phyloP scores from a whole-genome alignment of 2,888 invertebrate species.

The Orthosia gothica region DNA sequence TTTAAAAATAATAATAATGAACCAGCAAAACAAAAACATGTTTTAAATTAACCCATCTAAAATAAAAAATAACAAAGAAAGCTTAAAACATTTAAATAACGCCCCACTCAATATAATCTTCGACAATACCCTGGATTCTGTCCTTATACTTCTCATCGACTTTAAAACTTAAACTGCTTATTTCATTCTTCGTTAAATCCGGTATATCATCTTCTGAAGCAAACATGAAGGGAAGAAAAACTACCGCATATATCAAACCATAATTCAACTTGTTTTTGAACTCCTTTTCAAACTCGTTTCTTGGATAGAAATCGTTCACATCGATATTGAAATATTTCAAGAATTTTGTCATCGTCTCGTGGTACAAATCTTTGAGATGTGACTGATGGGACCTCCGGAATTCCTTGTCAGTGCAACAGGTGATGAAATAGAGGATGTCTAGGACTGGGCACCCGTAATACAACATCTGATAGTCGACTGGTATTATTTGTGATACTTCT shows the following conservation, averaged over 20 bases:
- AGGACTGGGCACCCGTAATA: constrained; percentile 74
- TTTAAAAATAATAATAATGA: too few species aligned
- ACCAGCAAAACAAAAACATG: not conserved
- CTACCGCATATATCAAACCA: constrained; percentile 70
- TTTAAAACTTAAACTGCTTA: constrained; percentile 51
- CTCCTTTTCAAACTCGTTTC: constrained; percentile 71
- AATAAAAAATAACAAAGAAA: not conserved
- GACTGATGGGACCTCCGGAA: constrained; percentile 74
- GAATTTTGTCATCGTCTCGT: constrained; percentile 69
- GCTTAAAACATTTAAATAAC: constrained; percentile 18
- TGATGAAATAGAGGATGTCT: constrained; percentile 78
- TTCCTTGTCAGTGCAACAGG: constrained; percentile 71
- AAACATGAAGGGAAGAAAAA: constrained; percentile 71
- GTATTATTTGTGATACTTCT: constrained; percentile 70
- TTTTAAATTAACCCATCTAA: constrained; percentile 23
- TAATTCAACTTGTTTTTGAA: constrained; percentile 72
- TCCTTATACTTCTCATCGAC: constrained; percentile 65
- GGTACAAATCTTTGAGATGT: constrained; percentile 75
- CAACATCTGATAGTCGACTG: constrained; percentile 77
- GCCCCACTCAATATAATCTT: constrained; percentile 66
- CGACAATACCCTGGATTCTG: constrained; percentile 69
- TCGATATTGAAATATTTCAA: constrained; percentile 74
- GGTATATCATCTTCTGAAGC: constrained; percentile 69
- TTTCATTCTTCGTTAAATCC: constrained; percentile 60
- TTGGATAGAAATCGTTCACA: constrained; percentile 71